phyloP scores from a whole-genome alignment of 2,888 invertebrate species.

The Lasioglossum oenotherae region DNA sequence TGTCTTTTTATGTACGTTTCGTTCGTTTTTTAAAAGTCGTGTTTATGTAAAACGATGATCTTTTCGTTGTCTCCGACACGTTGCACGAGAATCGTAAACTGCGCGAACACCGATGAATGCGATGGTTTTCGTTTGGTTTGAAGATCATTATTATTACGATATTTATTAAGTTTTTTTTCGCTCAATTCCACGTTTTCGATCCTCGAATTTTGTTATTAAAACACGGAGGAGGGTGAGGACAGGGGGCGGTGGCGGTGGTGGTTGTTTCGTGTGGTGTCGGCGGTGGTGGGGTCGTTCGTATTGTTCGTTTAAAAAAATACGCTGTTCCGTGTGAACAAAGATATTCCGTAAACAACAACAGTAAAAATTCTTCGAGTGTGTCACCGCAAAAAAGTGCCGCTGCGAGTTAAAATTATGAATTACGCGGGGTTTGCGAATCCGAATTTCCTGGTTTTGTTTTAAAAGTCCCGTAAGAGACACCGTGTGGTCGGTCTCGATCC shows the following conservation, averaged over 20 bases:
- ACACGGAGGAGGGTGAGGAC: slow-evolving; percentile 17
- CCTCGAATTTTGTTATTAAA: slow-evolving; percentile 48
- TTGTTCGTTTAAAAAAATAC: slow-evolving; percentile 47
- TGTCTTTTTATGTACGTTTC: not conserved
- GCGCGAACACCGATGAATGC: slow-evolving; percentile 37
- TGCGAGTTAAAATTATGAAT: slow-evolving; percentile 5
- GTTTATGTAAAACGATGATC: slow-evolving; percentile 38
- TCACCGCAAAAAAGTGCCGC: slow-evolving; percentile 24
- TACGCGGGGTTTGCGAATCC: not conserved
- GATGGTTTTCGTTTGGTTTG: slow-evolving; percentile 35
- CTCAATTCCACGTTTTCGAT: slow-evolving; percentile 27
- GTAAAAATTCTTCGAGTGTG: slow-evolving; percentile 49
- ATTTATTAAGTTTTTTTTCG: not conserved
- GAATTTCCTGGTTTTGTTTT: slow-evolving; percentile 31
- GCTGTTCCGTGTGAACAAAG: slow-evolving; percentile 52
- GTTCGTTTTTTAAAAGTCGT: slow-evolving; percentile 24
- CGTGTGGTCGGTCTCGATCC: not conserved
- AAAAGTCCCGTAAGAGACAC: slow-evolving; percentile 37
- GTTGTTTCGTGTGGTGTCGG: not conserved
- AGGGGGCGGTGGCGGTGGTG: not conserved
- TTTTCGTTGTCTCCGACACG: slow-evolving; percentile 54
- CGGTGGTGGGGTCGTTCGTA: not conserved
- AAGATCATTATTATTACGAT: slow-evolving; percentile 9
- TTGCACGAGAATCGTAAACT: slow-evolving; percentile 40
- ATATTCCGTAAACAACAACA: slow-evolving; percentile 49